Percentiles rank a stretch among this genome's conserved stretches.
Evolutionary conservation across 2,113 vertebrate genomes (phyloP).

Genomic region (Nymphicus hollandicus): DNA sequence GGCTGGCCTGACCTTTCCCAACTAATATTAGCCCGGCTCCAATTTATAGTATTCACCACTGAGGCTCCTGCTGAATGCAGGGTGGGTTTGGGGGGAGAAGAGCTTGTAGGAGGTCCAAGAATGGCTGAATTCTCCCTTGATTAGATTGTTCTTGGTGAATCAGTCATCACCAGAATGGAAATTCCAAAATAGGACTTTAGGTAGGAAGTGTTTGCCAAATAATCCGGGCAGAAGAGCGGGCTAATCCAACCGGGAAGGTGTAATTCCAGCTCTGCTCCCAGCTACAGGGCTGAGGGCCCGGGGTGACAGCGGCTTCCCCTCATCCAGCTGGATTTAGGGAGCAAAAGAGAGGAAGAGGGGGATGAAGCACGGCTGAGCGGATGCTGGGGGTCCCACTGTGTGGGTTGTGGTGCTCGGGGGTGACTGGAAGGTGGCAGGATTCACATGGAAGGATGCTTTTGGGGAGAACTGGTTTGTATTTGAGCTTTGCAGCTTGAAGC

Average conservation of each 20-base stretch:
- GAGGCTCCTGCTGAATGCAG: background rate
- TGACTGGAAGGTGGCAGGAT: background rate
- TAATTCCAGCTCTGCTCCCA: fast-evolving
- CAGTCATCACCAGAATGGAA: background rate
- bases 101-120: background rate
- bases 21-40: slow-evolving; percentile 44
- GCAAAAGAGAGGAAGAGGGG: background rate
- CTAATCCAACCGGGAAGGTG: background rate
- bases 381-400: fast-evolving
- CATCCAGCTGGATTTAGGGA: background rate
- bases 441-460: background rate
- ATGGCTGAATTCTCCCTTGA: slow-evolving; percentile 29
- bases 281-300: fast-evolving
- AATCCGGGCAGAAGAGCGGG: background rate
- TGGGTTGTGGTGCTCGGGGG: fast-evolving
- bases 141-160: slow-evolving; percentile 22
- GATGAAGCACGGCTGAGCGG: no score
- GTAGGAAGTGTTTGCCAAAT: background rate
- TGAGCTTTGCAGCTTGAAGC: background rate
- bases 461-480: background rate
- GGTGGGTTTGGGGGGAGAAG: background rate
- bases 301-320: background rate
- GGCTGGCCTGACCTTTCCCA: background rate
- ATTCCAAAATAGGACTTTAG: background rate
- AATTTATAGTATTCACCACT: slow-evolving; percentile 25